Percentiles rank a stretch among this genome's conserved stretches.
Conservation (phyloP, 2,797 vertebrate species). For the Aselliscus stoliczkanus region DNA sequence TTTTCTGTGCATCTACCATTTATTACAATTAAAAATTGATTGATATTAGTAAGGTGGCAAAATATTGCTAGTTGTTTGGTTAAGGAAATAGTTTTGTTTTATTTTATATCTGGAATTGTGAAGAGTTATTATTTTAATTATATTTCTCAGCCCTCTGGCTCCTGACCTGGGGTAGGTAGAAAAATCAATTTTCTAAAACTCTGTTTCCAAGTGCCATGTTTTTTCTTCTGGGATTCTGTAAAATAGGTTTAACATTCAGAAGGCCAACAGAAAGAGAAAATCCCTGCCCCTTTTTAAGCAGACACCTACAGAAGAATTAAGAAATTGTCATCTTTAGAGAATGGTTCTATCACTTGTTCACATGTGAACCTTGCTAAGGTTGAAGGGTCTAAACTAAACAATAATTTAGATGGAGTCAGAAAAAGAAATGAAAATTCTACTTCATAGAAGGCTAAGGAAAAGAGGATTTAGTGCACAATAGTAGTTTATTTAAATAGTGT, state of each 20-base stretch:
- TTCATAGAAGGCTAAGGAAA: neutral
- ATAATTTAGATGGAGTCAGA: constrained; percentile 8
- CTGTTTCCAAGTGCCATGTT: neutral
- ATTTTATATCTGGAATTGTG: neutral
- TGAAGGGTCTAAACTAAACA: constrained; percentile 30
- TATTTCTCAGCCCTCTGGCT: neutral
- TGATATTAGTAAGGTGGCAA: neutral
- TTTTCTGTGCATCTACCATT: neutral
- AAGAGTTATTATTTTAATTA: neutral
- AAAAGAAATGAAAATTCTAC: constrained; percentile 36
- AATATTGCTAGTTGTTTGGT: neutral
- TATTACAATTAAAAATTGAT: neutral
- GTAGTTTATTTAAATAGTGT: constrained; percentile 74
- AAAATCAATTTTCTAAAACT: constrained; percentile 16
- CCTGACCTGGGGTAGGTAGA: neutral
- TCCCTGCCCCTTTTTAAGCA: neutral
- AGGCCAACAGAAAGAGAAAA: neutral
- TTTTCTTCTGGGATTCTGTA: neutral
- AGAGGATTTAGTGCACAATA: constrained; percentile 29
- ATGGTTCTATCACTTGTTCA: neutral
- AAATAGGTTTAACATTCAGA: neutral
- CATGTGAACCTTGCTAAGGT: neutral
- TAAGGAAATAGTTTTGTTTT: neutral
- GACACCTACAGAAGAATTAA: neutral
- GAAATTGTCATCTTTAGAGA: neutral